A percentile compares a stretch with the other conserved stretches of the same genome.
Conservation (phyloP, 2,888 invertebrate species). For the Poecilobothrus nobilitatus region DNA sequence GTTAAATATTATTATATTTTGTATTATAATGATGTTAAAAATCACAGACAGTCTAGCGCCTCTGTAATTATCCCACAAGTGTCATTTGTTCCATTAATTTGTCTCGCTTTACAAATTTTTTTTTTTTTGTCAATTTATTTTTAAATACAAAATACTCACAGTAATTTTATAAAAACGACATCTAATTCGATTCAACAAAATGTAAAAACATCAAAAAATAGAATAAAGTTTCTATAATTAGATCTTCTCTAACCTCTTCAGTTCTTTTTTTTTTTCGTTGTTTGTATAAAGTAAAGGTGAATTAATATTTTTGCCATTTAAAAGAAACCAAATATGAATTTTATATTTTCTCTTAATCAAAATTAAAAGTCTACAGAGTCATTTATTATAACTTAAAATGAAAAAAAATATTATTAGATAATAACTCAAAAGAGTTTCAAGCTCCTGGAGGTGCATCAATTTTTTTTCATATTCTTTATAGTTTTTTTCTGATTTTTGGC, state of each 20-base stretch:
- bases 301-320: neutral
- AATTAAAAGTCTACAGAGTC: too few relatives aligned
- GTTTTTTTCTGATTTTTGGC: neutral
- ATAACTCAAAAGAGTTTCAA: neutral
- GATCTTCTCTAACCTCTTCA: too few relatives aligned
- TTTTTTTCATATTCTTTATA: too few relatives aligned
- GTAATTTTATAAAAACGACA: too few relatives aligned
- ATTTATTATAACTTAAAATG: neutral
- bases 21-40: neutral
- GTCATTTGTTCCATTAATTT: conserved; percentile 19
- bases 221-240: too few relatives aligned
- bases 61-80: conserved; percentile 18
- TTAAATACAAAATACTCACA: too few relatives aligned
- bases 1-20: too few relatives aligned
- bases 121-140: neutral
- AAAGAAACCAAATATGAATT: neutral
- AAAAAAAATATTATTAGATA: neutral
- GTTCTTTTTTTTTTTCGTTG: too few relatives aligned
- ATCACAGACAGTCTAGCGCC: conserved; percentile 19
- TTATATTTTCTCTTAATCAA: neutral
- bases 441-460: neutral
- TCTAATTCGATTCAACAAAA: too few relatives aligned
- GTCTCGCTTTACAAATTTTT: conserved; percentile 11
- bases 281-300: neutral
- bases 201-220: too few relatives aligned